Percentiles rank a stretch among this genome's conserved stretches.
Conservation (phyloP, 2,797 vertebrate genomes). For the Takifugu rubripes region DNA sequence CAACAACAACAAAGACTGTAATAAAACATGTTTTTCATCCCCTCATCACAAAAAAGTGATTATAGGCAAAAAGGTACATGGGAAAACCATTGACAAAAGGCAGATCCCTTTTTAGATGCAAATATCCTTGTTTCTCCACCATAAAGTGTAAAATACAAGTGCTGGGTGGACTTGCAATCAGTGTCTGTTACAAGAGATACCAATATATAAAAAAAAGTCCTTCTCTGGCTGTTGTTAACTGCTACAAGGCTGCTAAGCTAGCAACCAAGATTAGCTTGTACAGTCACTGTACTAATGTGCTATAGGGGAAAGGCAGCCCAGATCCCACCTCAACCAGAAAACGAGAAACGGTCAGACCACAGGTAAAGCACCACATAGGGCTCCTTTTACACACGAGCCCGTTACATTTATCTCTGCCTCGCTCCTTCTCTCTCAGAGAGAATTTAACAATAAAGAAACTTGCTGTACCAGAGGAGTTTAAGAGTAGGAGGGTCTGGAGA, state of each 20-base stretch:
- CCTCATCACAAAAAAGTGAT: constrained; percentile 48
- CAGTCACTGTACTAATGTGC: constrained; percentile 51
- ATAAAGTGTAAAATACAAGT: constrained; percentile 47
- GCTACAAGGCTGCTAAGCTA: constrained; percentile 58
- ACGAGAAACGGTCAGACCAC: constrained; percentile 30
- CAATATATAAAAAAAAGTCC: constrained; percentile 48
- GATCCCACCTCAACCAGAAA: constrained; percentile 26
- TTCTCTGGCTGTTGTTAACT: constrained; percentile 45
- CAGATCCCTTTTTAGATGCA: constrained; percentile 60
- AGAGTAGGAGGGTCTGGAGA: constrained; percentile 19
- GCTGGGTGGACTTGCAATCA: constrained; percentile 41
- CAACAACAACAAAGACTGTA: constrained; percentile 49
- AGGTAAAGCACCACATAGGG: constrained; percentile 64
- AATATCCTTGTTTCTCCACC: constrained; percentile 48
- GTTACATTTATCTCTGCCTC: constrained; percentile 30
- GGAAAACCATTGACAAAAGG: constrained; percentile 47
- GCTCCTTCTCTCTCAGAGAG: constrained; percentile 65
- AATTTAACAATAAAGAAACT: constrained; percentile 51
- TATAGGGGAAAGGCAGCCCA: constrained; percentile 43
- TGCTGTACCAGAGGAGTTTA: constrained; percentile 45
- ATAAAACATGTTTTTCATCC: constrained; percentile 45
- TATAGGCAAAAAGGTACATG: constrained; percentile 42
- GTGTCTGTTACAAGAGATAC: constrained; percentile 34
- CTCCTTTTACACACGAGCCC: constrained; percentile 42
- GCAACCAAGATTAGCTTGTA: constrained; percentile 56